These are phyloP conservation scores for Galaxias olidus DNA, from an alignment of 2,797 vertebrate species.

Conservation along the genomic window DNA sequence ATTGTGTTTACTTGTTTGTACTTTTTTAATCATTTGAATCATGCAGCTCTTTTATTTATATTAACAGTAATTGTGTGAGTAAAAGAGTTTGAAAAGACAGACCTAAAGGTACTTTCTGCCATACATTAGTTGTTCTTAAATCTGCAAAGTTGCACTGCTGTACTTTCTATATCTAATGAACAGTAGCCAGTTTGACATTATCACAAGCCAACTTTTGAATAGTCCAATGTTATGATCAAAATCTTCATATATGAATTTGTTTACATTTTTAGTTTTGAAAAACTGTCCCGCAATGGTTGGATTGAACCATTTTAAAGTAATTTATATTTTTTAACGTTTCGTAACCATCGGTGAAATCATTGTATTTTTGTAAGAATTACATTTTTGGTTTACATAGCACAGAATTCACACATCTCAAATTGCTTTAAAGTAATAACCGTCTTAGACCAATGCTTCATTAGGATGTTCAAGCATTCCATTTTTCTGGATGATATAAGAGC, in stretches of 20 bases:
- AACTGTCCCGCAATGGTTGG: conserved; percentile 62
- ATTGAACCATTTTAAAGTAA: conserved; percentile 73
- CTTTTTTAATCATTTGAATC: conserved; percentile 45
- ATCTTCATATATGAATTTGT: conserved; percentile 59
- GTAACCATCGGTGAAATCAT: conserved; percentile 77
- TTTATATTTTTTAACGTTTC: conserved; percentile 75
- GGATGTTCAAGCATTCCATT: conserved; percentile 70
- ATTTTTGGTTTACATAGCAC: conserved; percentile 69
- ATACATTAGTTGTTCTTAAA: conserved; percentile 42
- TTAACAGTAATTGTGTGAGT: conserved; percentile 42
- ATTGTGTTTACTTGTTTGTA: conserved; percentile 62
- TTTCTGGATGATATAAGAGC: conserved; percentile 58
- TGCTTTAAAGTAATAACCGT: conserved; percentile 52
- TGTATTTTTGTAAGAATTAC: conserved; percentile 80
- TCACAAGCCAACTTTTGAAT: conserved; percentile 47
- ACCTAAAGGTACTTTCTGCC: conserved; percentile 61
- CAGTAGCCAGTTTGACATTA: conserved; percentile 52
- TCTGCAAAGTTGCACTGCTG: conserved; percentile 49
- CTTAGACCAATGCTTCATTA: conserved; percentile 33
- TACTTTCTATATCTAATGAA: conserved; percentile 57
- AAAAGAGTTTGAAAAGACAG: conserved; percentile 47
- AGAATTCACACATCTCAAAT: conserved; percentile 55
- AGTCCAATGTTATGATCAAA: conserved; percentile 38
- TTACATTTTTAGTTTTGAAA: conserved; percentile 72
- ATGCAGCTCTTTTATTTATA: conserved; percentile 58